Base-by-base conservation (phyloP, 1,140 invertebrate genomes). In the Goniozus legneri region DNA sequence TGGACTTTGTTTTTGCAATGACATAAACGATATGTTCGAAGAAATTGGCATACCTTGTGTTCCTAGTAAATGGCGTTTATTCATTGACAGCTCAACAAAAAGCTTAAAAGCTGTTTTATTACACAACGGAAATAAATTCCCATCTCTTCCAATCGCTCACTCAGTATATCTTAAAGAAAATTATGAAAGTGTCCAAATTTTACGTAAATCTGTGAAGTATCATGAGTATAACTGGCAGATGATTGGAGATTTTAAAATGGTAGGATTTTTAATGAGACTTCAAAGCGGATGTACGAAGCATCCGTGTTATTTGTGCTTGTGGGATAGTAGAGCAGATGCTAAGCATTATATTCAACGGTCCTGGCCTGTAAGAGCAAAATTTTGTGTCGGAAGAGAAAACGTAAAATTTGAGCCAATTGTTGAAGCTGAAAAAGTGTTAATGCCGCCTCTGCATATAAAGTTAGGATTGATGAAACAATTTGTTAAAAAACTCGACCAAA, bases 251-350 rank as follows among this genome's bases (percentile, higher is more conserved):
- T 62, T 71, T 8, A 73, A 71, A 56, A 65, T 76, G 33, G 44
- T 74, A 6, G 50, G 20, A 8, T 60, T 73, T 47, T 45, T 72
- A 16, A 52, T 68, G 30, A 69, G 73, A 41, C 44, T 71, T 18
- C 73, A 77, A 56, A 44, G 54, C 19, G 70, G 71, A 10, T 77
- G 61, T 53, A 77, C 67, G 33, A 78, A 78, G 45, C 70, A 60
- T 49, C 50, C 54, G 2, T 76, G 71, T 52, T 69, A 62, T 45
- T 42, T 77, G 13, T 77, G 72, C 46, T 50, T 70, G 35, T 78
- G 74, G 69, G 60, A 77, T 47, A 77, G 69, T 43, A 62, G 73
- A 44, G 61, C 45, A 21, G 54, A 51, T 44, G 7, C 44, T 13
- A 20, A 52, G 18, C 71, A 76, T 49, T 76, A 66, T 38, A 16